Base-by-base conservation (phyloP, 2,797 vertebrate genomes). In the Leptoclinus maculatus region DNA sequence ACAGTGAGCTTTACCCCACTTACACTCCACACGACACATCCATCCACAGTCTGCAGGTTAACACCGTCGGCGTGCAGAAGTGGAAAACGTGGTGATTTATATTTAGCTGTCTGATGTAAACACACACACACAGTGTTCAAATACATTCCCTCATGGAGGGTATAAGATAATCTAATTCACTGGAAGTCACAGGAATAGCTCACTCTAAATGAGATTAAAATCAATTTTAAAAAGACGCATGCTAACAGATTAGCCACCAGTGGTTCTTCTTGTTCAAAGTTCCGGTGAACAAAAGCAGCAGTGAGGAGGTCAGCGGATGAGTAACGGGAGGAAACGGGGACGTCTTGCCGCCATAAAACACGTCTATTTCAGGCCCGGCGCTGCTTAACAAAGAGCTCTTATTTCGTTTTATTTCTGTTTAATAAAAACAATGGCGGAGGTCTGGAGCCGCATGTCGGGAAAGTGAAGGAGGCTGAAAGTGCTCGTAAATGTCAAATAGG, bases 311-410 rank as follows among this genome's bases (percentile, higher is more conserved):
- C 39, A 32, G 56, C 2, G 27, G 77, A 70, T 70, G 78, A 84
- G 65, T 73, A 76, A 88, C 62, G 67, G 59, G 72, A 83, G 79
- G 84, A 83, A 83, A 74, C 14, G 25, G 51, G 72, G 76, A 79
- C 47, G 51, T 62, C 69, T 36, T 71, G 69, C 65, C 5, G 17
- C 73, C 38, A 11, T 74, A 21, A 80, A 71, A 80, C 27, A 27
- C 32, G 36, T 47, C 53, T 81, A 83, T 83, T 86, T 84, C 63
- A 63, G 79, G 81, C 53, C 71, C 2, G 5, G 13, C 41, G 17
- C 43, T 53, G 80, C 71, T 86, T 51, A 59, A 84, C 79, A 84
- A 89, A 87, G 77, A 80, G 58, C 27, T 34, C 66, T 69, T 82
- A 71, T 82, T 68, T 81, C 2, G 5, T 74, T 73, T 54, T 83